Evolutionary conservation across 2,797 vertebrate species (phyloP), one percentile per base, ranked within the genome.

Genomic region (Passerculus sandwichensis): DNA sequence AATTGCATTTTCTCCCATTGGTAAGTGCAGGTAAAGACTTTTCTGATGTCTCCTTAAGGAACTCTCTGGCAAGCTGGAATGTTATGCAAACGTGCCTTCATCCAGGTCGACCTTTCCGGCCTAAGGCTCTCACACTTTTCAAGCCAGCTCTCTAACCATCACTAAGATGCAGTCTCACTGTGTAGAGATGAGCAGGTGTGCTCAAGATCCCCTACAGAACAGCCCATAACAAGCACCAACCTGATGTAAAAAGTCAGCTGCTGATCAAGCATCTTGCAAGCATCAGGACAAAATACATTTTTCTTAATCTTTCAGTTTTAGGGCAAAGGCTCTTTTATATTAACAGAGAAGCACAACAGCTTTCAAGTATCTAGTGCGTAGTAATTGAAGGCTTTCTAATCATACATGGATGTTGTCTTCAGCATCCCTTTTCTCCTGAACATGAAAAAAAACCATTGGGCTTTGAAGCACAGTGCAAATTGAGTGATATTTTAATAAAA

Each of bases 91-190:
- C 0, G 0, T 13, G 36, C 22, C 57, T 32, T 64, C 74, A 40
- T 6, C n/a, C 48, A 51, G 30, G 42, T 11, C 7, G 2, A 22
- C 20, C 40, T 23, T 48, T 48, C 36, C 6, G 4, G 78, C 45
- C 86, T 30, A 60, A 32, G 51, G 30, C 61, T 51, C 23, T 30
- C 1, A 2, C 22, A 6, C 42, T 62, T 66, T 77, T 15, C 70
- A 79, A 57, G 57, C 40, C 34, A 78, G 36, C 40, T 81, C 56
- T 36, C 42, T 26, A 74, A 64, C 17, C 29, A 66, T 15, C 4
- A 1, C 32, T 5, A 18, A 40, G 51, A 65, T 6, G 25, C 0
- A 0, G 69, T 21, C 54, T 70, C 1, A 1, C 34, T 32, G 21
- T 4, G 47, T 2, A 32, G 23, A 26, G 54, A 61, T 6, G 5